Conservation (phyloP, 2,113 vertebrate genomes). For the Actenoides hombroni region DNA sequence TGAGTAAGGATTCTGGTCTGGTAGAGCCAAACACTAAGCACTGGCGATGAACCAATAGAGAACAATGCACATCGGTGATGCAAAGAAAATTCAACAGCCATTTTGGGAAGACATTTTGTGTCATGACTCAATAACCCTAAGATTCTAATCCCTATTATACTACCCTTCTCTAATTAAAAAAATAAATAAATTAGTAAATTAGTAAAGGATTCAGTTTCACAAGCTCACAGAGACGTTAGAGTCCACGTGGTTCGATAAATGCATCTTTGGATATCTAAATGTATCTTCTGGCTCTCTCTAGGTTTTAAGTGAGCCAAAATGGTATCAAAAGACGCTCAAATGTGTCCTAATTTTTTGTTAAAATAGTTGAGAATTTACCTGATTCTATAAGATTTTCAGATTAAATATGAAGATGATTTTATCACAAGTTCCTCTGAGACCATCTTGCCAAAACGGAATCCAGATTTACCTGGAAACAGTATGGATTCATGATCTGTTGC, state of each 20-base stretch:
- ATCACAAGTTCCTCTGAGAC: not conserved
- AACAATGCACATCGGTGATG: no score
- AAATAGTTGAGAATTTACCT: not conserved
- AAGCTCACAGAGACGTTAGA: not conserved
- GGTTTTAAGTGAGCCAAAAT: not conserved
- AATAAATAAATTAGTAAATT: not conserved
- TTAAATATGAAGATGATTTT: not conserved
- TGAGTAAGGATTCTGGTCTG: not conserved
- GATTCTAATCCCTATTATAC: not conserved
- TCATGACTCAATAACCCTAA: not conserved
- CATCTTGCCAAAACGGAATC: not conserved
- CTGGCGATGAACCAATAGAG: not conserved
- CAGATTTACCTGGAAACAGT: not conserved
- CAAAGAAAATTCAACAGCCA: not conserved
- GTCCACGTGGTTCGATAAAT: not conserved
- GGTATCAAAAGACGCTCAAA: not conserved
- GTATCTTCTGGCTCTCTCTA: not conserved
- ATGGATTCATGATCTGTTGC: not conserved
- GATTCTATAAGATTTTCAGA: not conserved
- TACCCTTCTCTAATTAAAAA: not conserved
- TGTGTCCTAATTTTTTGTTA: not conserved
- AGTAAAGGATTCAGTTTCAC: not conserved
- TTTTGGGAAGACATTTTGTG: not conserved
- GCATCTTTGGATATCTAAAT: not conserved
- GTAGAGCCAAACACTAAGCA: accelerated